These are phyloP conservation scores for Ostrea edulis DNA, from an alignment of 1,140 invertebrate species.

Conservation along the genomic window DNA sequence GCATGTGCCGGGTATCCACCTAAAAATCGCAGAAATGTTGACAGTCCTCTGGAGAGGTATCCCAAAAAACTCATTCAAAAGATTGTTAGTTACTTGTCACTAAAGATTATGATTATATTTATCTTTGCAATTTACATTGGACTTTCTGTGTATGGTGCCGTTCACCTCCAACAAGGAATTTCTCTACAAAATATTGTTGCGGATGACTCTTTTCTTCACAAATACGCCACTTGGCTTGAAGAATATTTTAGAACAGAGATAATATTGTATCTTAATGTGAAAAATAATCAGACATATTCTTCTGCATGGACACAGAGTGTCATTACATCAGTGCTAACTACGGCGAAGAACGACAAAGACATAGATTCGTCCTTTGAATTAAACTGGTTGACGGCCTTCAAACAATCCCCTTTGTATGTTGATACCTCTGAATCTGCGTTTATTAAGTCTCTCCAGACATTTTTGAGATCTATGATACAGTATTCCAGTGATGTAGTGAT, in stretches of 20 bases:
- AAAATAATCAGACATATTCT: conserved; percentile 14
- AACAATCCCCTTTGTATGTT: background rate
- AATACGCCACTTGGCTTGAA: conserved; percentile 43
- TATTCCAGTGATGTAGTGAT: conserved; percentile 91
- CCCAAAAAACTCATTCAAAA: conserved; percentile 50
- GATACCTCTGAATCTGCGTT: conserved; percentile 1
- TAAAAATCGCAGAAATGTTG: conserved; percentile 42
- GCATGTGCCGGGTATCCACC: conserved; percentile 42
- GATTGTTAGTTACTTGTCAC: conserved; percentile 1
- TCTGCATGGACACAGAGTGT: background rate
- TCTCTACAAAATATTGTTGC: conserved; percentile 82
- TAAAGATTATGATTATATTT: conserved; percentile 84
- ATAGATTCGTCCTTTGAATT: background rate
- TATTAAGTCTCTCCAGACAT: conserved; percentile 62
- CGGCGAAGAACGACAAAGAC: background rate
- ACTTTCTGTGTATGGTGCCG: conserved; percentile 91
- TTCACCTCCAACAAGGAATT: conserved; percentile 91
- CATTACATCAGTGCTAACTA: background rate
- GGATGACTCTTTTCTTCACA: conserved; percentile 71
- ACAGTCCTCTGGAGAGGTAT: conserved; percentile 46
- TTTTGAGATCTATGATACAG: conserved; percentile 78
- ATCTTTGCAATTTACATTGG: conserved; percentile 90
- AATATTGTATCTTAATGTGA: conserved; percentile 49
- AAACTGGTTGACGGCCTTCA: conserved; percentile 28
- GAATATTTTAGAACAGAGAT: conserved; percentile 50